A percentile compares a stretch with the other conserved stretches of the same genome.
Evolutionary conservation across 2,797 vertebrate species (phyloP).

Genomic region (Florisuga fusca): DNA sequence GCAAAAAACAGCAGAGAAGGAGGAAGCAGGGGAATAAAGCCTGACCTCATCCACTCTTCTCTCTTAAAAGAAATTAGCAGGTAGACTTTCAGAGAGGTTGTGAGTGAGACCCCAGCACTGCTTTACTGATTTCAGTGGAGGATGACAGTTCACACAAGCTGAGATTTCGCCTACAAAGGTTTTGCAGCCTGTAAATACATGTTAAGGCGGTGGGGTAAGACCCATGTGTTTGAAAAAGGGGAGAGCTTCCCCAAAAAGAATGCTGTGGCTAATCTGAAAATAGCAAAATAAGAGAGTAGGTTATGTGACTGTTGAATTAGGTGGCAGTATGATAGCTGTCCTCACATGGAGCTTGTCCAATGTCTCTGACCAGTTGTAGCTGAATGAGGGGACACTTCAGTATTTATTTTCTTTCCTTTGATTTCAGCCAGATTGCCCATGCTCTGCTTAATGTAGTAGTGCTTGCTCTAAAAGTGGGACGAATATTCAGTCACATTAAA

Average conservation of each 20-base stretch:
- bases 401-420: constrained; percentile 64
- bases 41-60: background rate
- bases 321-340: background rate
- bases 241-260: background rate
- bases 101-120: background rate
- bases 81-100: background rate
- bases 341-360: background rate
- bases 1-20: background rate
- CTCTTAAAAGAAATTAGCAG: constrained; percentile 21
- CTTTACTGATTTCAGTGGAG: background rate
- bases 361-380: background rate
- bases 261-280: background rate
- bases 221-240: background rate
- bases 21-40: background rate
- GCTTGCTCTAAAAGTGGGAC: constrained; percentile 69
- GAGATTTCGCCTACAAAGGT: background rate
- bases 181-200: constrained; percentile 32
- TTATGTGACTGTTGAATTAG: background rate
- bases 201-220: background rate
- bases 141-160: background rate
- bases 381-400: constrained; percentile 11
- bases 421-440: constrained; percentile 68
- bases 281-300: background rate
- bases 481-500: constrained; percentile 70
- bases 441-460: constrained; percentile 72